phyloP scores from a whole-genome alignment of 2,888 invertebrate species.

The Anoplius nigerrimus region DNA sequence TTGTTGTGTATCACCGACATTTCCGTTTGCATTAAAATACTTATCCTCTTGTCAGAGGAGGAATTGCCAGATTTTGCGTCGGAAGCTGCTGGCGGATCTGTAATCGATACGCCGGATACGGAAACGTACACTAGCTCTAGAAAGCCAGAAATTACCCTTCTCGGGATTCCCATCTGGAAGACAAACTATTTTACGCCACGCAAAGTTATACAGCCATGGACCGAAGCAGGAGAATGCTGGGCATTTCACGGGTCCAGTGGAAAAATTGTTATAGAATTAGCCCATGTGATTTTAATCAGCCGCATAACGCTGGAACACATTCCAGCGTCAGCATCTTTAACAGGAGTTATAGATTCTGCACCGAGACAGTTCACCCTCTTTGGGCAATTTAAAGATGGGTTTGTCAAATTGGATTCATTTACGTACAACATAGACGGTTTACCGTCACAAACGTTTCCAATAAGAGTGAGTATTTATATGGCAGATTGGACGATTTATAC shows the following conservation, averaged over 20 bases:
- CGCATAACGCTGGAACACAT: conserved; percentile 79
- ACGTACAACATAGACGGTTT: conserved; percentile 56
- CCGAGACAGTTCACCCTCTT: conserved; percentile 76
- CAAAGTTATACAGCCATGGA: conserved; percentile 66
- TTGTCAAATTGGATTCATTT: conserved; percentile 52
- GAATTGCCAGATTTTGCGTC: conserved; percentile 66
- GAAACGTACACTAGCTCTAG: conserved; percentile 51
- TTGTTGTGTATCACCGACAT: not conserved
- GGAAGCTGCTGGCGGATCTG: conserved; percentile 62
- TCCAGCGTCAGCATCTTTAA: conserved; percentile 75
- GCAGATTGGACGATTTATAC: not conserved
- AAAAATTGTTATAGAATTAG: conserved; percentile 64
- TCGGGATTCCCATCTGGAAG: conserved; percentile 64
- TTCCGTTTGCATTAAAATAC: not conserved
- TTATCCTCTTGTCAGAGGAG: conserved; percentile 26
- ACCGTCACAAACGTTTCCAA: conserved; percentile 58
- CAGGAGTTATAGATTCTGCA: conserved; percentile 77
- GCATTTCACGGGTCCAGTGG: conserved; percentile 78
- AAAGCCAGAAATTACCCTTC: conserved; percentile 48
- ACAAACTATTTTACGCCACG: conserved; percentile 62
- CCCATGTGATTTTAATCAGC: conserved; percentile 74
- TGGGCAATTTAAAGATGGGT: conserved; percentile 54
- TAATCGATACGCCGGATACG: conserved; percentile 68
- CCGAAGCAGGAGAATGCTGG: conserved; percentile 79
- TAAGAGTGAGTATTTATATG: conserved; percentile 11